Evolutionary conservation across 2,888 invertebrate species (phyloP).

Genomic region (Hypsopygia costalis): DNA sequence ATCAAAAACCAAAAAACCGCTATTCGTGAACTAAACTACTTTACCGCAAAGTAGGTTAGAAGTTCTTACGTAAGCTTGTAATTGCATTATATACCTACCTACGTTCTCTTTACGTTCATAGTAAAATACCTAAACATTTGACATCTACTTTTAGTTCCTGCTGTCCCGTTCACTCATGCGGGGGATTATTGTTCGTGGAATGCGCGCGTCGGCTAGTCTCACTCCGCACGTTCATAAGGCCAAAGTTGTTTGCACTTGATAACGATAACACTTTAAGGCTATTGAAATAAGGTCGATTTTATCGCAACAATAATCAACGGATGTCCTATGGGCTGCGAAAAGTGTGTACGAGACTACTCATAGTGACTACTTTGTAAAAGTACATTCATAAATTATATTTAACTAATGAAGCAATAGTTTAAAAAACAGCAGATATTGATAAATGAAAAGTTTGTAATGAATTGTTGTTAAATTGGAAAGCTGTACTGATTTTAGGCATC

Average conservation of each 20-base stretch:
- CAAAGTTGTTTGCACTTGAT: constrained; percentile 28
- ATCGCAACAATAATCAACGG: constrained; percentile 14
- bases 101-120: constrained; percentile 66
- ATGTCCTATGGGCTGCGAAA: constrained; percentile 29
- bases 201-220: constrained; percentile 79
- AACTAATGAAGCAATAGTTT: constrained; percentile 28
- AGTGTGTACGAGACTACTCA: constrained; percentile 62
- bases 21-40: constrained; percentile 27
- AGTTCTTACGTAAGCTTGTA: constrained; percentile 68
- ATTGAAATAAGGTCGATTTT: constrained; percentile 40
- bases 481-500: constrained; percentile 11
- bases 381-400: constrained; percentile 71
- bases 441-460: background rate
- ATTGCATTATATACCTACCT: constrained; percentile 72
- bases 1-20: constrained; percentile 23
- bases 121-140: constrained; percentile 79
- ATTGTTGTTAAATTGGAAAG: constrained; percentile 2
- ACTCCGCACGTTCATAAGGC: constrained; percentile 43
- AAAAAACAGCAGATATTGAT: background rate
- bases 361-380: constrained; percentile 72
- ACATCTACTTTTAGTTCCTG: constrained; percentile 71
- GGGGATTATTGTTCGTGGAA: constrained; percentile 72
- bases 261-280: constrained; percentile 23
- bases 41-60: constrained; percentile 61
- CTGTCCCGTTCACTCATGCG: constrained; percentile 63